Base-by-base conservation (phyloP, 1,140 invertebrate genomes). In the Pantala flavescens region DNA sequence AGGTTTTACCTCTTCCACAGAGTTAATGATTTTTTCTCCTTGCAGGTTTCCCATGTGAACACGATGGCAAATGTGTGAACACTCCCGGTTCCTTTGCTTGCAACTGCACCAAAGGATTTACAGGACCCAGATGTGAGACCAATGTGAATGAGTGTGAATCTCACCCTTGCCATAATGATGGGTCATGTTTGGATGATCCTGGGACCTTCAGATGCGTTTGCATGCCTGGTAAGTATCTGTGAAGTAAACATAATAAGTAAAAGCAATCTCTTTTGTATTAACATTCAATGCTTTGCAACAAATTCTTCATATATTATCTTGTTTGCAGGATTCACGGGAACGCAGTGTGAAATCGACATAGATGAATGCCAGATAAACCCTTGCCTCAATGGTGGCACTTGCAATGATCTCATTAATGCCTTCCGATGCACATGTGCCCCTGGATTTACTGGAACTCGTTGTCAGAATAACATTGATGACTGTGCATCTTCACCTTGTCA, bases 71-170 rank as follows among this genome's bases (percentile, higher is more conserved):
- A 76, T 98, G 96, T 83, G 94, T 97, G 16, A 98, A 98, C 84
- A 97, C 94, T 0, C 94, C 94, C 0, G 96, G 96, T 0, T 95
- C 93, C 3, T 97, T 96, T 81, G 90, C 90, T 10, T 98, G 94
- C 83, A 95, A 95, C 81, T 97, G 95, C 79, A 93, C 92, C 0
- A 91, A 94, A 76, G 95, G 95, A 23, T 97, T 96, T 85, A 94
- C 93, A 0, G 95, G 95, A 10, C 92, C 94, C 0, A 85, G 93
- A 70, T 97, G 95, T 82, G 94, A 97, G 83, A 93, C 91, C 63
- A 94, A 95, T 83, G 91, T 96, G 76, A 97, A 98, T 82, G 96
- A 98, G 81, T 97, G 95, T 82, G 94, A 96, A 81, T 94, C 93
- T 5, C 94, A 95, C 83, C 95, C 95, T 0, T 97, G 95, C 83